These are phyloP conservation scores for Poliocrania exsul DNA, from an alignment of 2,797 vertebrate genomes.

Conservation along the genomic window DNA sequence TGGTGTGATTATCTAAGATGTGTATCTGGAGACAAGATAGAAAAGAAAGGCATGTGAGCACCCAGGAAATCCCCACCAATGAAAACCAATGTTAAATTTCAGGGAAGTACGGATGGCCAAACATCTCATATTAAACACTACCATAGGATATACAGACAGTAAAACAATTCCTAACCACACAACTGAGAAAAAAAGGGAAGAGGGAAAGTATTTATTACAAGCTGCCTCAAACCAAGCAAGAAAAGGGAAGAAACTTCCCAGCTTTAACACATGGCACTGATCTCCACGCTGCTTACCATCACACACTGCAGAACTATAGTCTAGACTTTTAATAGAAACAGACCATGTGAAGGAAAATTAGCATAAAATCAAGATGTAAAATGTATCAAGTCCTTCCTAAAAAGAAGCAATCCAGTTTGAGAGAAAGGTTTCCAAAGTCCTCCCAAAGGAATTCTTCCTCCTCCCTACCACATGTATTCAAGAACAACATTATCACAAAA, in stretches of 20 bases:
- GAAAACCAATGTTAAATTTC: neutral
- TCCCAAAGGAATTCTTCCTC: constrained; percentile 9
- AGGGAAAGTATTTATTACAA: neutral
- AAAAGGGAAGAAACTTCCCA: constrained; percentile 5
- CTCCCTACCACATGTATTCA: neutral
- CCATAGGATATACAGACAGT: neutral
- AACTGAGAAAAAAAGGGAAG: neutral
- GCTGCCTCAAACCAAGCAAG: neutral
- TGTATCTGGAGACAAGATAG: neutral
- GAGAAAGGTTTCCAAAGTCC: neutral
- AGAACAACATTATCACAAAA: neutral
- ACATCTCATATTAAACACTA: neutral
- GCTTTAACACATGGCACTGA: constrained; percentile 40
- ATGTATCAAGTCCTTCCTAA: constrained; percentile 17
- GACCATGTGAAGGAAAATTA: constrained; percentile 44
- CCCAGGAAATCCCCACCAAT: neutral
- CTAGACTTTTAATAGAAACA: constrained; percentile 33
- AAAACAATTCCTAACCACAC: neutral
- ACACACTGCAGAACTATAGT: constrained; percentile 7
- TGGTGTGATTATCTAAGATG: neutral
- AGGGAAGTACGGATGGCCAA: neutral
- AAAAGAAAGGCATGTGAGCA: neutral
- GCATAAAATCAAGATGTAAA: constrained; percentile 34
- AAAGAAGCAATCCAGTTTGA: constrained; percentile 8
- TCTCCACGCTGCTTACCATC: neutral